Evolutionary conservation across 1,140 invertebrate species (phyloP).

Genomic region (Drosophila lacertosa): DNA sequence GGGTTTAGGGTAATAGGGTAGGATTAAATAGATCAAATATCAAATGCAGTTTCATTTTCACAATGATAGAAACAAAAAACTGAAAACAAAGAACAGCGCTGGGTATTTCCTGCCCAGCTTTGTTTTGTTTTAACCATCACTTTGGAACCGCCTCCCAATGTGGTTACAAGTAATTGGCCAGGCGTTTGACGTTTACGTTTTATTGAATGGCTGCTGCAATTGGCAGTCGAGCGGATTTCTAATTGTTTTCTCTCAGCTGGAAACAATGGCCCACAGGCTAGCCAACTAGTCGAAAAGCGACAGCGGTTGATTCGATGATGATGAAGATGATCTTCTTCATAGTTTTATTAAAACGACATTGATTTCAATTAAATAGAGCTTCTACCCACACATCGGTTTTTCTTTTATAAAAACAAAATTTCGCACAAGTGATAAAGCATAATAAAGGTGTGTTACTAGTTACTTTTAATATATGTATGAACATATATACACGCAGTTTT

Average conservation of each 20-base stretch:
- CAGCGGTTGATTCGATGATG: too few relatives aligned
- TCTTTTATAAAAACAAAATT: too few relatives aligned
- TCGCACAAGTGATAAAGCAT: too few relatives aligned
- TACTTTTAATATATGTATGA: too few relatives aligned
- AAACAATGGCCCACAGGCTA: slow-evolving; percentile 17
- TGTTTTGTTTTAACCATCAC: slow-evolving; percentile 12
- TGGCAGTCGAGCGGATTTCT: slow-evolving; percentile 61
- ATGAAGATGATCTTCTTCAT: too few relatives aligned
- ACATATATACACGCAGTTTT: too few relatives aligned
- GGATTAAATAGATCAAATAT: slow-evolving; percentile 78
- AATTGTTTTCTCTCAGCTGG: slow-evolving; percentile 36
- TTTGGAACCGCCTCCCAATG: slow-evolving; percentile 51
- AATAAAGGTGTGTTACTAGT: too few relatives aligned
- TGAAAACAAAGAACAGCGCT: slow-evolving; percentile 55
- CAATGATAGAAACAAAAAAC: slow-evolving; percentile 47
- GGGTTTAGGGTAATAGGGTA: too few relatives aligned
- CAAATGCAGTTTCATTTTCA: slow-evolving; percentile 77
- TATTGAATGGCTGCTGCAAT: slow-evolving; percentile 77
- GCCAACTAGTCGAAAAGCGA: slow-evolving; percentile 7
- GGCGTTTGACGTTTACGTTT: slow-evolving; percentile 76
- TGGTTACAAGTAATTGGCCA: slow-evolving; percentile 77
- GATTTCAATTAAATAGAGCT: too few relatives aligned
- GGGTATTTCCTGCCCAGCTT: slow-evolving; percentile 2
- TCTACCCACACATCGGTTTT: too few relatives aligned
- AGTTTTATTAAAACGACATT: too few relatives aligned